Evolutionary conservation across 2,888 invertebrate species (phyloP).

Genomic region (Seira ritae): DNA sequence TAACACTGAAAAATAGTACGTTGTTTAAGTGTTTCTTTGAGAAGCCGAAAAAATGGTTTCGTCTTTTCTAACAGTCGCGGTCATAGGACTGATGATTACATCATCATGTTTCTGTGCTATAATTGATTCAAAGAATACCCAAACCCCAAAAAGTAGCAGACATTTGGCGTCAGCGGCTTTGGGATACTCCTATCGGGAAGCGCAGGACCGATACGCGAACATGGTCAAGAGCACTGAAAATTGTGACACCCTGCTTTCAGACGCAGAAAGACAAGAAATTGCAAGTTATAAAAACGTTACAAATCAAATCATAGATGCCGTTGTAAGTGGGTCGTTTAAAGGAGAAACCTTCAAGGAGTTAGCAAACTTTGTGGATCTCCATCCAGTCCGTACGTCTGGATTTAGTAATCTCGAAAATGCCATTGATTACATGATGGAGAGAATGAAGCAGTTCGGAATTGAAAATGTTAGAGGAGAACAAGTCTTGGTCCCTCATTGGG

Average conservation of each 20-base stretch:
- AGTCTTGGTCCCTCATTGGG: slow-evolving; percentile 75
- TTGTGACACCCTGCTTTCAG: slow-evolving; percentile 20
- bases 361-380: slow-evolving; percentile 75
- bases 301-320: slow-evolving; percentile 78
- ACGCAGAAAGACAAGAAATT: slow-evolving; percentile 78
- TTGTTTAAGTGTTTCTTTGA: background rate
- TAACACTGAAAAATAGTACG: background rate
- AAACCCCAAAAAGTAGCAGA: background rate
- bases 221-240: background rate
- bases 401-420: slow-evolving; percentile 76
- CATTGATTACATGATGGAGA: slow-evolving; percentile 76
- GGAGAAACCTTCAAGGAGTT: slow-evolving; percentile 75
- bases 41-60: too few species aligned
- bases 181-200: background rate
- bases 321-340: slow-evolving; percentile 78
- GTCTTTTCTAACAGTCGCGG: background rate
- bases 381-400: slow-evolving; percentile 76
- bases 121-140: slow-evolving; percentile 4
- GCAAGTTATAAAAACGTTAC: slow-evolving; percentile 78
- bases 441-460: slow-evolving; percentile 74
- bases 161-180: slow-evolving; percentile 21
- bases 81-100: background rate
- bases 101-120: background rate
- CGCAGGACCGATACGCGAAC: background rate
- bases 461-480: slow-evolving; percentile 77